Conservation (phyloP, 2,113 vertebrate genomes). For the Vidua macroura region DNA sequence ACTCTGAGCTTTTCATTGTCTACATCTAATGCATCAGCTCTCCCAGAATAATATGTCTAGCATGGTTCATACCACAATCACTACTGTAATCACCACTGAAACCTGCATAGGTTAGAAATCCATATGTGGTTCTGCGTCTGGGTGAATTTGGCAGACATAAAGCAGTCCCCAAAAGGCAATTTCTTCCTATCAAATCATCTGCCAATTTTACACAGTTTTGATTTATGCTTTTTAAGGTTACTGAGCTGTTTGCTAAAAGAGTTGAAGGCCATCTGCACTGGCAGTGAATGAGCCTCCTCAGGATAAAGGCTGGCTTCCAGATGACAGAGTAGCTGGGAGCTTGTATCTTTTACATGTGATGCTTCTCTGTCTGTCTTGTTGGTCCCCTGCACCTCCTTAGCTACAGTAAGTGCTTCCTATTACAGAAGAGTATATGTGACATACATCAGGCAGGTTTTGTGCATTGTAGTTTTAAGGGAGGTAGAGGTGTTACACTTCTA, state of each 20-base stretch:
- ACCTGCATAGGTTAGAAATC: slow-evolving; percentile 29
- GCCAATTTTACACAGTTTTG: slow-evolving; percentile 14
- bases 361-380: not conserved
- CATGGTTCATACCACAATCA: not conserved
- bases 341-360: not conserved
- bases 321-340: not conserved
- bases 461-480: not conserved
- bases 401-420: not conserved
- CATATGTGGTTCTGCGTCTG: slow-evolving; percentile 10
- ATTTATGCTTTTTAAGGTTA: slow-evolving; percentile 45
- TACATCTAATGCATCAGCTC: slow-evolving; percentile 3
- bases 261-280: slow-evolving; percentile 8
- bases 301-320: not conserved
- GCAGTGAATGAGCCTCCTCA: not conserved
- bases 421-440: not conserved
- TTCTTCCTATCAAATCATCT: slow-evolving; percentile 23
- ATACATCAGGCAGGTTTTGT: not conserved
- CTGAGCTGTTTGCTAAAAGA: not conserved
- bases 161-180: slow-evolving; percentile 3
- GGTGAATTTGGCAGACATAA: slow-evolving; percentile 41
- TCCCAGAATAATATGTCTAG: slow-evolving; percentile 20
- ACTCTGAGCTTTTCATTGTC: not conserved
- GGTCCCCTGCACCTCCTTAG: not conserved
- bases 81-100: slow-evolving; percentile 34
- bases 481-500: not conserved